These are phyloP conservation scores for Albula glossodonta DNA, from an alignment of 2,113 vertebrate species.

Conservation along the genomic window DNA sequence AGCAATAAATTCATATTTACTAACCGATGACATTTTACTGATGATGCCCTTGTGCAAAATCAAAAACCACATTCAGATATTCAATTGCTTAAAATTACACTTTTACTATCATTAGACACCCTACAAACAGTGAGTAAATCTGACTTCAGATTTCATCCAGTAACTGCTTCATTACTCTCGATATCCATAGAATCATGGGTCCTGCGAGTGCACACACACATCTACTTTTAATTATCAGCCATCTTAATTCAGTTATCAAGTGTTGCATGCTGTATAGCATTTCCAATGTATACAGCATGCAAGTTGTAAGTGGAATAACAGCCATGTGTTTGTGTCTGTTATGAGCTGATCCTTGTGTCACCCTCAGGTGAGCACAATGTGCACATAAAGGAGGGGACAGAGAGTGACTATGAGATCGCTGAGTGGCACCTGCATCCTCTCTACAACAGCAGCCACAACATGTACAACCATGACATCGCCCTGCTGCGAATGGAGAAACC, in stretches of 20 bases:
- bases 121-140: neutral
- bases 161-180: neutral
- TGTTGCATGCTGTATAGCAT: too few species aligned
- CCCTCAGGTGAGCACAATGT: slow-evolving; percentile 79
- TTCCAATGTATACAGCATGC: neutral
- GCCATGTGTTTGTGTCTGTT: neutral
- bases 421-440: slow-evolving; percentile 59
- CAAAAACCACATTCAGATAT: neutral
- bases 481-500: slow-evolving; percentile 78
- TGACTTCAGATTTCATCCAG: neutral
- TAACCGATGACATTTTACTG: neutral
- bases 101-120: neutral
- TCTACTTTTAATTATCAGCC: too few species aligned
- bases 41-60: too few species aligned
- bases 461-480: slow-evolving; percentile 84
- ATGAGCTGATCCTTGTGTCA: neutral
- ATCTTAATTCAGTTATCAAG: too few species aligned
- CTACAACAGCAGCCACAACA: slow-evolving; percentile 64
- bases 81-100: neutral
- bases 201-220: too few species aligned
- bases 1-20: neutral
- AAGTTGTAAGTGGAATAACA: neutral
- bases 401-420: slow-evolving; percentile 69
- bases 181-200: neutral
- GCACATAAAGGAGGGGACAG: slow-evolving; percentile 58